These are phyloP conservation scores for Rhincodon typus DNA, from an alignment of 2,797 vertebrate genomes.

Conservation along the genomic window DNA sequence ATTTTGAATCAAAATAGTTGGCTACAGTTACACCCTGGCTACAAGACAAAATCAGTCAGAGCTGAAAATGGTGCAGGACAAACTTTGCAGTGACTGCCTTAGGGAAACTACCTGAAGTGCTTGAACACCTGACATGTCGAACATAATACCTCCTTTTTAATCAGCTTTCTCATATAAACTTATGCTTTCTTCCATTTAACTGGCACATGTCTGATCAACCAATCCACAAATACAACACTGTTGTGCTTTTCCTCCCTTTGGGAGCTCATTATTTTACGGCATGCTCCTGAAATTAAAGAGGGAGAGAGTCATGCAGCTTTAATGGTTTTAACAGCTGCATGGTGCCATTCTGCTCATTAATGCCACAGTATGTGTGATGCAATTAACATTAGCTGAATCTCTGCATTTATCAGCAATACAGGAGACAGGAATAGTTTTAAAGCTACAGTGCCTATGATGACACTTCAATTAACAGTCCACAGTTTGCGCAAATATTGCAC, in stretches of 20 bases:
- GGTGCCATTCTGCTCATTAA: constrained; percentile 18
- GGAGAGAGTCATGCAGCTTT: background rate
- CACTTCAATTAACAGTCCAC: background rate
- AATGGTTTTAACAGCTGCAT: constrained; percentile 31
- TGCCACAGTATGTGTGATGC: constrained; percentile 17
- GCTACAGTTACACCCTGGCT: background rate
- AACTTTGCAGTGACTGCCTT: background rate
- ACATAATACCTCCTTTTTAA: background rate
- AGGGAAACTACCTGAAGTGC: background rate
- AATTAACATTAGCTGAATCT: background rate
- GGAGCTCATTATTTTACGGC: constrained; percentile 23
- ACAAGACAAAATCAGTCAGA: background rate
- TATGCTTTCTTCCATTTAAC: background rate
- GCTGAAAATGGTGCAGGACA: background rate
- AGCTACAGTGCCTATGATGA: background rate
- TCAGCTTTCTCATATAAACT: background rate
- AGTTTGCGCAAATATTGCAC: background rate
- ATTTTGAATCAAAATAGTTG: background rate
- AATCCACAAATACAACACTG: background rate
- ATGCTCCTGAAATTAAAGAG: constrained; percentile 5
- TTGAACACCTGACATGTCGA: background rate
- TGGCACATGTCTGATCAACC: background rate
- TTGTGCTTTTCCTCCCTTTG: constrained; percentile 23
- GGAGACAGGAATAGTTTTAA: background rate
- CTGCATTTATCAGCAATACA: constrained; percentile 10